Percentiles rank a stretch among this genome's conserved stretches.
Conservation (phyloP, 2,797 vertebrate genomes). For the Chelon auratus region DNA sequence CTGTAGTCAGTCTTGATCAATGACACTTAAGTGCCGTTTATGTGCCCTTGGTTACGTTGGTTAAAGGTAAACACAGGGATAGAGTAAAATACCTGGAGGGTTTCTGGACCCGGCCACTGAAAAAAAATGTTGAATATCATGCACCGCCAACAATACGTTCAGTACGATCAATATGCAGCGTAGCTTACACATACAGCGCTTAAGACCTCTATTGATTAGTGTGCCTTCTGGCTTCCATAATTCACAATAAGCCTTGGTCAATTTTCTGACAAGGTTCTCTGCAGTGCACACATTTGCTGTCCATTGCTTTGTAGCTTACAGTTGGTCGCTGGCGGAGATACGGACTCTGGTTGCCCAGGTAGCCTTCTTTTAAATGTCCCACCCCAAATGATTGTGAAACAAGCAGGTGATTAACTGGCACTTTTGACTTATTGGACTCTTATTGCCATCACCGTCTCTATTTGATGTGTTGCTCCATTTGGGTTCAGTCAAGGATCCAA, state of each 20-base stretch:
- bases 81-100: slow-evolving; percentile 27
- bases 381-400: too few relatives aligned
- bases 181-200: slow-evolving; percentile 59
- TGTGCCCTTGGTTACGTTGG: slow-evolving; percentile 19
- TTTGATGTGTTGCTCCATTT: too few relatives aligned
- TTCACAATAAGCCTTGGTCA: slow-evolving; percentile 43
- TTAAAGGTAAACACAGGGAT: slow-evolving; percentile 42
- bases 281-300: neutral
- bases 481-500: too few relatives aligned
- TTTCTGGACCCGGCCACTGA: slow-evolving; percentile 5
- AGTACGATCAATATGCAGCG: slow-evolving; percentile 57
- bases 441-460: too few relatives aligned
- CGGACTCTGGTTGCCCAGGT: too few relatives aligned
- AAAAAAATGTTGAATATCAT: slow-evolving; percentile 62
- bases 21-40: slow-evolving; percentile 28
- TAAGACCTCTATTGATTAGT: slow-evolving; percentile 70
- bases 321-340: too few relatives aligned
- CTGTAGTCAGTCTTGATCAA: slow-evolving; percentile 19
- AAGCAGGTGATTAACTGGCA: too few relatives aligned
- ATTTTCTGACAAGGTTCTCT: slow-evolving; percentile 17
- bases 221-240: slow-evolving; percentile 58
- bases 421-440: too few relatives aligned
- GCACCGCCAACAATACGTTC: slow-evolving; percentile 56
- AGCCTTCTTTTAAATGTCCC: too few relatives aligned
- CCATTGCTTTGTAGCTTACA: too few relatives aligned